A percentile compares a stretch with the other conserved stretches of the same genome.
phyloP scores from a whole-genome alignment of 2,797 vertebrate species.

The Falco columbarius region DNA sequence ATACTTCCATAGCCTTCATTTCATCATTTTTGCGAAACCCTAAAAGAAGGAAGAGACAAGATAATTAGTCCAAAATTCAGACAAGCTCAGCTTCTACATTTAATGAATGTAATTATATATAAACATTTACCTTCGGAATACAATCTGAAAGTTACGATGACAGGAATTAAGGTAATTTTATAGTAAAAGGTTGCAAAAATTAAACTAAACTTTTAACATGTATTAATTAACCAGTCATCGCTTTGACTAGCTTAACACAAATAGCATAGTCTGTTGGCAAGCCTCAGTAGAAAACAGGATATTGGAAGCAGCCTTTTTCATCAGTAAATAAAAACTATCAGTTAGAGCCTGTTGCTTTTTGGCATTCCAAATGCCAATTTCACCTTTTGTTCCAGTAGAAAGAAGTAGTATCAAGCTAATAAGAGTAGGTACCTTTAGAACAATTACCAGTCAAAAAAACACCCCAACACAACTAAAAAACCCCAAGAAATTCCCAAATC shows the following conservation, averaged over 20 bases:
- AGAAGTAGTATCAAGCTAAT: not conserved
- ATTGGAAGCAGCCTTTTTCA: not conserved
- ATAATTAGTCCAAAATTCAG: conserved; percentile 1
- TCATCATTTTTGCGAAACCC: conserved; percentile 97
- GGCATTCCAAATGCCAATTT: not conserved
- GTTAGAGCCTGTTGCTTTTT: not conserved
- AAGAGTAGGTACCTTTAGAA: not conserved
- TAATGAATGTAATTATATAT: not conserved
- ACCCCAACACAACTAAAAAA: not conserved
- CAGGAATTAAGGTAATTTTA: not conserved
- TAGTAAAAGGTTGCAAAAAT: not conserved
- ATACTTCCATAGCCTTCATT: conserved; percentile 97
- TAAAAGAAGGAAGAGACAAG: conserved; percentile 64
- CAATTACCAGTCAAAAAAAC: not conserved
- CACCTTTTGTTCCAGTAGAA: not conserved
- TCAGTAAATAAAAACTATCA: not conserved
- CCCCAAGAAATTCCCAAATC: not conserved
- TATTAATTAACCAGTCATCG: not conserved
- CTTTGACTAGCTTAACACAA: not conserved
- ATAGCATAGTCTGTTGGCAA: not conserved
- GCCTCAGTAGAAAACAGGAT: not conserved
- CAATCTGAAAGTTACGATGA: not conserved
- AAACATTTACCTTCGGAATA: not conserved
- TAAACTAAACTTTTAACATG: not conserved
- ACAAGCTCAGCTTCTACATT: not conserved